phyloP scores from a whole-genome alignment of 2,797 vertebrate species.

The Microhierax caerulescens region DNA sequence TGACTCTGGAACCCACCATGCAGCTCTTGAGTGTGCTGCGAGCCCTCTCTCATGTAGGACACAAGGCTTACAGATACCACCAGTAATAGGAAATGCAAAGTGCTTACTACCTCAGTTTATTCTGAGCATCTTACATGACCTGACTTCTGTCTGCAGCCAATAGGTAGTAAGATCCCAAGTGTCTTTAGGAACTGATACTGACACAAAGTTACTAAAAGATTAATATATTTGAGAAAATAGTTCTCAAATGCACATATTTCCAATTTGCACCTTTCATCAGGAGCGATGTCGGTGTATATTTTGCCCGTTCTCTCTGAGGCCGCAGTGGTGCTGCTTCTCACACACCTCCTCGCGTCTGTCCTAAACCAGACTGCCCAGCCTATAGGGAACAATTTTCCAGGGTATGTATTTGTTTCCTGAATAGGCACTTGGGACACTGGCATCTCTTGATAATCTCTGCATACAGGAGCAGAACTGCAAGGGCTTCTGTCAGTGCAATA shows the following conservation, averaged over 20 bases:
- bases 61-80: fast-evolving
- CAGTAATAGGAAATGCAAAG: not conserved
- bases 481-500: not conserved
- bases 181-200: not conserved
- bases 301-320: not conserved
- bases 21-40: fast-evolving
- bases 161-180: not conserved
- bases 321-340: not conserved
- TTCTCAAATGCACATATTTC: not conserved
- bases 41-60: not conserved
- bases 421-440: not conserved
- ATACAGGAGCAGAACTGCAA: not conserved
- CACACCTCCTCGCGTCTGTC: not conserved
- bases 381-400: not conserved
- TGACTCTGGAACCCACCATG: not conserved
- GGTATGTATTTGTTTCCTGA: not conserved
- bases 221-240: not conserved
- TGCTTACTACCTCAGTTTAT: not conserved
- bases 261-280: fast-evolving
- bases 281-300: fast-evolving
- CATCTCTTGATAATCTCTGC: not conserved
- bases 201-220: not conserved
- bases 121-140: not conserved
- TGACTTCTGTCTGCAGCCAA: not conserved
- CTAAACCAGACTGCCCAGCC: not conserved